phyloP scores from a whole-genome alignment of 1,140 invertebrate species.

The Chionoecetes opilio region DNA sequence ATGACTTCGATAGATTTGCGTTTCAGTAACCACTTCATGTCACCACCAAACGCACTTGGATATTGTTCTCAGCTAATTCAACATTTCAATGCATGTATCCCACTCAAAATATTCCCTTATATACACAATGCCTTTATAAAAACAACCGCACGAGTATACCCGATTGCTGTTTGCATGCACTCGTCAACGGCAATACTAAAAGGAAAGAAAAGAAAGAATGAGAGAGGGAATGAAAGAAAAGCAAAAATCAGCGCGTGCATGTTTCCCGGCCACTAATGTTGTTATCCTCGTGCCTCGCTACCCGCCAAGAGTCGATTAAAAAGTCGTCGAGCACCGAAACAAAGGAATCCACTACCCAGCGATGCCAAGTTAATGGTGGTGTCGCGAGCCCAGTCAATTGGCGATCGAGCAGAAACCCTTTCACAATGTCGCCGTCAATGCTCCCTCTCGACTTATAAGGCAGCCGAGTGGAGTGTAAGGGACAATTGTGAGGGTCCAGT shows the following conservation, averaged over 20 bases:
- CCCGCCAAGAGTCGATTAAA: conserved; percentile 12
- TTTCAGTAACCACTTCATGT: no score
- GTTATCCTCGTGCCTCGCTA: not conserved
- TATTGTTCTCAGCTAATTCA: no score
- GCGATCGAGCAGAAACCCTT: conserved; percentile 16
- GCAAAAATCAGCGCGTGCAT: not conserved
- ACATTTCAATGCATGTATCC: no score
- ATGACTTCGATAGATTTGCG: no score
- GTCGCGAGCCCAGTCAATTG: not conserved
- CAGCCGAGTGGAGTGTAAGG: not conserved
- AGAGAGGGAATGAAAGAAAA: not conserved
- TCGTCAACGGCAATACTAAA: no score
- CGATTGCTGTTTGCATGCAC: no score
- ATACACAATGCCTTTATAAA: no score
- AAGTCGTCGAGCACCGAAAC: not conserved
- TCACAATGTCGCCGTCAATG: not conserved
- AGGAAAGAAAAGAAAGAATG: not conserved
- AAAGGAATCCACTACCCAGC: not conserved
- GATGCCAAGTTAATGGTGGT: not conserved
- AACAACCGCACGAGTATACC: no score
- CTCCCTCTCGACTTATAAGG: not conserved
- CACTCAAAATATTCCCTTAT: no score
- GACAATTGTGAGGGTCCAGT: not conserved
- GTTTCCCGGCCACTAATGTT: not conserved
- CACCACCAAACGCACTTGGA: no score